These are phyloP conservation scores for Cyrtodaria siliqua DNA, from an alignment of 2,888 invertebrate genomes.

Conservation along the genomic window DNA sequence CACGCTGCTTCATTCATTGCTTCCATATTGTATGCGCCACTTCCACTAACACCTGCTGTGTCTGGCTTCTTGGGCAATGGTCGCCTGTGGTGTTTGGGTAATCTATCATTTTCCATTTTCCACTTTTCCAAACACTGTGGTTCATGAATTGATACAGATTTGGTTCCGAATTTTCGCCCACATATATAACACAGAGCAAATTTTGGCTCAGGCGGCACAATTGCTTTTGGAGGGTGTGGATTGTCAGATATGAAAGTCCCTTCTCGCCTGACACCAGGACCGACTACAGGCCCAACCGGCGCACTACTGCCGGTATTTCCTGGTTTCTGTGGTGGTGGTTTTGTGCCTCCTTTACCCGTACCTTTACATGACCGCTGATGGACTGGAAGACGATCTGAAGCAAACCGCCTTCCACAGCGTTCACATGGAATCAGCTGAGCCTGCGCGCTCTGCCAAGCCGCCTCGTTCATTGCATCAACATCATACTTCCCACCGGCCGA, in stretches of 20 bases:
- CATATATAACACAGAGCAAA: conserved; percentile 89
- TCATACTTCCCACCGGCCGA: conserved; percentile 71
- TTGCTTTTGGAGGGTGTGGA: conserved; percentile 62
- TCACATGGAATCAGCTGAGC: conserved; percentile 88
- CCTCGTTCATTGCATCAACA: conserved; percentile 87
- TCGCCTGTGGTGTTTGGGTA: conserved; percentile 88
- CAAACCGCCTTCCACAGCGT: conserved; percentile 90
- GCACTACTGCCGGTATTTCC: neutral
- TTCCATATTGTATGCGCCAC: conserved; percentile 86
- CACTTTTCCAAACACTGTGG: conserved; percentile 90
- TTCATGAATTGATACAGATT: conserved; percentile 89
- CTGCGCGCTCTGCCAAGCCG: conserved; percentile 88
- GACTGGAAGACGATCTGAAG: conserved; percentile 89
- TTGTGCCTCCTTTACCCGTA: conserved; percentile 54
- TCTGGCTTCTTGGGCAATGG: conserved; percentile 89
- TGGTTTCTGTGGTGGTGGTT: conserved; percentile 30
- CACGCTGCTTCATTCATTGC: conserved; percentile 88
- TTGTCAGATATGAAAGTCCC: conserved; percentile 69
- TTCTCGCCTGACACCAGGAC: conserved; percentile 64
- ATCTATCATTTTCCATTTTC: conserved; percentile 88
- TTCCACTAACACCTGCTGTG: conserved; percentile 57
- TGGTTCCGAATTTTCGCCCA: conserved; percentile 89
- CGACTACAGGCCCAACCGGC: conserved; percentile 17
- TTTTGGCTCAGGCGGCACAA: conserved; percentile 77
- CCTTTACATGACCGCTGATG: conserved; percentile 88